Conservation (phyloP, 37 sponge, comb jelly and placozoan genomes). For the Theonella swinhoei region DNA sequence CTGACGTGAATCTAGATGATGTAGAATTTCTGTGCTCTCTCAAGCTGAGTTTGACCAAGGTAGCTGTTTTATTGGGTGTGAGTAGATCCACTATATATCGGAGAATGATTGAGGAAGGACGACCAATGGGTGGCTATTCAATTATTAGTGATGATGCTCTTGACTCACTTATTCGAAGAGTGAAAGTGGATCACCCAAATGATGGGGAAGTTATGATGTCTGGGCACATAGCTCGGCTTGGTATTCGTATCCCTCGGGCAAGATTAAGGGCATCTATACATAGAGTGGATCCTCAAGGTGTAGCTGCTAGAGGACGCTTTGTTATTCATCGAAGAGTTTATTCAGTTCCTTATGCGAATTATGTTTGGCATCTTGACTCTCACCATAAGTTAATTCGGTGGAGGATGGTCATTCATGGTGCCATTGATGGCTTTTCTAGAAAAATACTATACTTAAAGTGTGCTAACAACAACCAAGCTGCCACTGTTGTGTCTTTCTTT, state of each 20-base stretch:
- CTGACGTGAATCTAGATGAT: too few species aligned
- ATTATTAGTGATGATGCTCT: conserved; percentile 4
- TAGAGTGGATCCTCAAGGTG: conserved; percentile 37
- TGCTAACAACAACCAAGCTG: conserved; percentile 25
- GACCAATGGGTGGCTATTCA: not conserved
- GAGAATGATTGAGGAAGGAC: not conserved
- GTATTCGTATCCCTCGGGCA: conserved; percentile 17
- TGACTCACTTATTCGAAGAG: not conserved
- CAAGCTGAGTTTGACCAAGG: conserved; percentile 9
- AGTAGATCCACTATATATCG: conserved; percentile 25
- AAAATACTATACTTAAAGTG: conserved; percentile 5
- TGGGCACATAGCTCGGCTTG: not conserved
- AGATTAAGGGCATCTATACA: conserved; percentile 43
- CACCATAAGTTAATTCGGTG: conserved; percentile 53
- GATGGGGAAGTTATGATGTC: conserved; percentile 36
- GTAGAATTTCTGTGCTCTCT: too few species aligned
- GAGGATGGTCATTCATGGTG: conserved; percentile 22
- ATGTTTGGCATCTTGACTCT: conserved; percentile 47
- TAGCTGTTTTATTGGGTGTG: conserved; percentile 1
- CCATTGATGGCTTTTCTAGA: conserved; percentile 44
- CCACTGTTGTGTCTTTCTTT: conserved; percentile 22
- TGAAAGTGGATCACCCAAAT: too few species aligned
- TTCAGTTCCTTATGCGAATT: conserved; percentile 20
- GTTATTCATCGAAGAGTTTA: conserved; percentile 31
- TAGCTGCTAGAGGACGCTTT: not conserved